These are phyloP conservation scores for Drosophila lacicola DNA, from an alignment of 2,888 invertebrate genomes.

Conservation along the genomic window DNA sequence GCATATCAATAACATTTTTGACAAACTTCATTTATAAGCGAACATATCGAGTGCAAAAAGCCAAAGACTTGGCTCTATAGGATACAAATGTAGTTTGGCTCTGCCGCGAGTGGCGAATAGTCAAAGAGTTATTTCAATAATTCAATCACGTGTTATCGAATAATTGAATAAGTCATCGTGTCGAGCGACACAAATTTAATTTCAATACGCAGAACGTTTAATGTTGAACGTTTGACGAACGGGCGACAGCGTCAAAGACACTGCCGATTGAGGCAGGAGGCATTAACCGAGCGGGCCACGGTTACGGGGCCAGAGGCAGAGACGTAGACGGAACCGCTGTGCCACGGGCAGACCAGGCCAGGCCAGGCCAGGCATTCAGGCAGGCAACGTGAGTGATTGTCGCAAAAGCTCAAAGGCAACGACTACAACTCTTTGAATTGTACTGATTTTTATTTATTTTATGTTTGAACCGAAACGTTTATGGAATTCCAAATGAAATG, in stretches of 20 bases:
- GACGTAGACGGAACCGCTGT: constrained; percentile 22
- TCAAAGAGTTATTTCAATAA: constrained; percentile 66
- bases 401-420: constrained; percentile 79
- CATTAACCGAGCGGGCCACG: constrained; percentile 3
- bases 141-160: constrained; percentile 80
- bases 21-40: neutral
- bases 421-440: constrained; percentile 74
- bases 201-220: constrained; percentile 76
- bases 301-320: neutral
- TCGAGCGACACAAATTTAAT: constrained; percentile 78
- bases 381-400: constrained; percentile 76
- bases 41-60: no score
- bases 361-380: constrained; percentile 13
- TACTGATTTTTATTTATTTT: constrained; percentile 82
- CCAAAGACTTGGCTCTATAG: neutral
- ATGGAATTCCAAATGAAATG: constrained; percentile 75
- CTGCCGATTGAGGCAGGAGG: constrained; percentile 58
- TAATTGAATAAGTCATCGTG: constrained; percentile 80
- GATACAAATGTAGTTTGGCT: constrained; percentile 5
- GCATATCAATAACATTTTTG: neutral
- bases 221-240: constrained; percentile 57
- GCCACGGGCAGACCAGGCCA: constrained; percentile 35
- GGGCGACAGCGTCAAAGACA: constrained; percentile 63
- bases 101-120: constrained; percentile 2
- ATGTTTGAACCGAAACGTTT: constrained; percentile 81